Evolutionary conservation across 2,888 invertebrate genomes (phyloP).

Genomic region (Rhopalosiphum nymphaeae): DNA sequence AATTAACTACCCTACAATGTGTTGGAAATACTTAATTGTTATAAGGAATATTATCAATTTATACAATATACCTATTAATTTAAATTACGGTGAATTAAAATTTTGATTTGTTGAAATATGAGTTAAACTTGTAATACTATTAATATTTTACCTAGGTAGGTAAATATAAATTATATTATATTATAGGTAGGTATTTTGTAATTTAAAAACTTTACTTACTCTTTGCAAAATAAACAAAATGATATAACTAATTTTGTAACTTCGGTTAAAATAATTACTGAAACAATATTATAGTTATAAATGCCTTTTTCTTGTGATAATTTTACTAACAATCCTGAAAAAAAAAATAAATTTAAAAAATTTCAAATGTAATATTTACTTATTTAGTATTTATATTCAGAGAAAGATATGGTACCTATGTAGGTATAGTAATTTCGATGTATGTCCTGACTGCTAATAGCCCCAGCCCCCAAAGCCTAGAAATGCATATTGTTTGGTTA

Average conservation of each 20-base stretch:
- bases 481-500: neutral
- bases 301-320: slow-evolving; percentile 48
- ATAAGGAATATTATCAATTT: too few relatives aligned
- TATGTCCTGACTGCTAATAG: neutral
- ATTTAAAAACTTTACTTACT: slow-evolving; percentile 41
- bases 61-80: too few relatives aligned
- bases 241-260: slow-evolving; percentile 40
- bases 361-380: neutral
- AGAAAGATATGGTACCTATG: neutral
- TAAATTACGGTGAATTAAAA: too few relatives aligned
- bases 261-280: slow-evolving; percentile 47
- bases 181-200: neutral
- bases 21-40: too few relatives aligned
- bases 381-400: neutral
- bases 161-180: slow-evolving; percentile 13
- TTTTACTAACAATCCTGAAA: slow-evolving; percentile 54
- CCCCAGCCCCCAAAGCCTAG: neutral
- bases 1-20: too few relatives aligned
- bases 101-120: too few relatives aligned
- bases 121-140: neutral
- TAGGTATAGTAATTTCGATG: neutral
- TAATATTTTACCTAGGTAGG: neutral
- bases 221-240: slow-evolving; percentile 33
- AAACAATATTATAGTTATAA: slow-evolving; percentile 50
- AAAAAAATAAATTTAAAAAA: neutral